These are phyloP conservation scores for Pogonomyrmex barbatus DNA, from an alignment of 1,140 invertebrate species.

Conservation along the genomic window DNA sequence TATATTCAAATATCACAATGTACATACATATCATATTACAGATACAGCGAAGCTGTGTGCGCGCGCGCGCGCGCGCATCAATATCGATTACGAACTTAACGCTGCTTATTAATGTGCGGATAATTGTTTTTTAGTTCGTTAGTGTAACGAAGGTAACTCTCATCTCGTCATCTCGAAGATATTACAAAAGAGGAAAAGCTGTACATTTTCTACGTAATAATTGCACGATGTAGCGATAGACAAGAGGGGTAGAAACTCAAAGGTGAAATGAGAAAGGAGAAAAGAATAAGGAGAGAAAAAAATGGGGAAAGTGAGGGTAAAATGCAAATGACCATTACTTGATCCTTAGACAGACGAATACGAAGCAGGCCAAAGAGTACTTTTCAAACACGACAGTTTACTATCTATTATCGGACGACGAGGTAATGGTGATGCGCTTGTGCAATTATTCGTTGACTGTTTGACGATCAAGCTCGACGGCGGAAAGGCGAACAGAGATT, in stretches of 20 bases:
- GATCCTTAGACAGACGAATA: conserved; percentile 64
- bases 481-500: conserved; percentile 44
- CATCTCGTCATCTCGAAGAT: background rate
- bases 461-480: conserved; percentile 69
- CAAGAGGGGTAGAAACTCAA: background rate
- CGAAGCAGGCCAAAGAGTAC: conserved; percentile 63
- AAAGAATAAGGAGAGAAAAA: background rate
- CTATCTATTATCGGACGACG: conserved; percentile 70
- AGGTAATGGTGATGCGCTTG: conserved; percentile 65
- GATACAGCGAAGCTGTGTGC: too few species aligned
- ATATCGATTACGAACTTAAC: background rate
- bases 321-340: conserved; percentile 73
- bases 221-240: background rate
- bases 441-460: conserved; percentile 74
- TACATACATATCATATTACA: background rate
- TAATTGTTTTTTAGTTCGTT: background rate
- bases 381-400: conserved; percentile 65
- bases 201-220: conserved; percentile 20
- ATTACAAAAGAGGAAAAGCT: background rate
- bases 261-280: background rate
- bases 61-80: background rate
- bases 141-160: conserved; percentile 7
- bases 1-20: background rate
- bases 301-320: conserved; percentile 54
- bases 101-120: background rate